Percentiles rank a stretch among this genome's conserved stretches.
phyloP scores from a whole-genome alignment of 2,113 vertebrate species.

The Vulpes ferrilata region DNA sequence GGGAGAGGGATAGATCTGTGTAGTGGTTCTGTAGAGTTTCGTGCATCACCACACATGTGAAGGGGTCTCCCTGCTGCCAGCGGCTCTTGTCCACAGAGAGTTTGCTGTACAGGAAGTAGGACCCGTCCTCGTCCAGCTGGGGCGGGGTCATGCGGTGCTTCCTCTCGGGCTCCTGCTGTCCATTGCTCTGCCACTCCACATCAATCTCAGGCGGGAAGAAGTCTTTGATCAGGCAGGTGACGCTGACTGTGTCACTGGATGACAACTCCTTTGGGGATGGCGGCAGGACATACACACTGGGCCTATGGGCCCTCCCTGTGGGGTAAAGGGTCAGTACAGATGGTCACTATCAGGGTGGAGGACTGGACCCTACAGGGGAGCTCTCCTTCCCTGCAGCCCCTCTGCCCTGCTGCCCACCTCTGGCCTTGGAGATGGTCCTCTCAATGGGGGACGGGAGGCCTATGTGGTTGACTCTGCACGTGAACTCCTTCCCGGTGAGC shows the following conservation, averaged over 20 bases:
- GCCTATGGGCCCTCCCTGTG: neutral
- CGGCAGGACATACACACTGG: neutral
- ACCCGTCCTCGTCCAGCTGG: rapidly evolving
- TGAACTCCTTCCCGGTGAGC: slow-evolving; percentile 56
- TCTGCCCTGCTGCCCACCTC: neutral
- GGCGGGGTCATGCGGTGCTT: neutral
- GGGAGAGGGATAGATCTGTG: neutral
- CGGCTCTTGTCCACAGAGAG: rapidly evolving
- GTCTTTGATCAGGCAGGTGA: neutral
- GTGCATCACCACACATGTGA: slow-evolving; percentile 54
- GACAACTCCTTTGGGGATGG: neutral
- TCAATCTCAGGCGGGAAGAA: neutral
- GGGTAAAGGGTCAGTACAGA: neutral
- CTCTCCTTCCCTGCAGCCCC: rapidly evolving
- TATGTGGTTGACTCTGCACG: slow-evolving; percentile 71
- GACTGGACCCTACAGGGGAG: neutral
- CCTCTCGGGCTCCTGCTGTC: rapidly evolving
- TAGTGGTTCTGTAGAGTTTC: slow-evolving; percentile 52
- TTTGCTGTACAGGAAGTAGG: slow-evolving; percentile 28
- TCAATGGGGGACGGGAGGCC: neutral
- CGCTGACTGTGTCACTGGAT: rapidly evolving
- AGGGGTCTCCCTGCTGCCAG: rapidly evolving
- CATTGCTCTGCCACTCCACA: slow-evolving; percentile 33
- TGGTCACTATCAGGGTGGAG: neutral
- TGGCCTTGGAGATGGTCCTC: slow-evolving; percentile 20